A percentile compares a stretch with the other conserved stretches of the same genome.
Conservation (phyloP, 53 echinoderm and acorn worm genomes). For the Crossaster papposus region DNA sequence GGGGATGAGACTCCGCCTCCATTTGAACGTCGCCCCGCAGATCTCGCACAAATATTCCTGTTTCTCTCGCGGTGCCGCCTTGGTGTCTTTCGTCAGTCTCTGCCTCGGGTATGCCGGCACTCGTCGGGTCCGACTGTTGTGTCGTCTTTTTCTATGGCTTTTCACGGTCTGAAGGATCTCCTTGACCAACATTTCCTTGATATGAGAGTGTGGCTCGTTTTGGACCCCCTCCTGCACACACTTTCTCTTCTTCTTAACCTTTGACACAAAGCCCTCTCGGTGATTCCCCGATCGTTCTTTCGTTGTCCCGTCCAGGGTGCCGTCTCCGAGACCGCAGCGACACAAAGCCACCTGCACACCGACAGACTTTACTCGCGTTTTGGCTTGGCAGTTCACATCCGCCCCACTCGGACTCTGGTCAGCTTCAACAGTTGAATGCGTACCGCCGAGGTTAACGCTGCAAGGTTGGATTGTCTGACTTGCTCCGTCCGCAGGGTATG, state of each 20-base stretch:
- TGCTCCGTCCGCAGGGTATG: neutral
- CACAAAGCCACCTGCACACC: slow-evolving; percentile 44
- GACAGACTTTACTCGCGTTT: neutral
- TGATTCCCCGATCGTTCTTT: neutral
- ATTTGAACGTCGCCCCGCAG: slow-evolving; percentile 46
- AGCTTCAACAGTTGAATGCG: neutral
- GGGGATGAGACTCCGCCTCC: slow-evolving; percentile 49
- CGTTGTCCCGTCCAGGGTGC: neutral
- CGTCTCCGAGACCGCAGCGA: neutral
- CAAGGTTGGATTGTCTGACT: neutral
- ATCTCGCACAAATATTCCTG: slow-evolving; percentile 50
- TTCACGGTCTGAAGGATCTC: neutral
- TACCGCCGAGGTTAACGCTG: neutral
- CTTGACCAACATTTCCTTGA: neutral
- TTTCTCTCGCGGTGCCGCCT: slow-evolving; percentile 39
- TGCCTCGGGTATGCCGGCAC: neutral
- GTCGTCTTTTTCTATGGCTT: neutral
- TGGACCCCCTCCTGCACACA: neutral
- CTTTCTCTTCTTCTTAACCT: slow-evolving; percentile 27
- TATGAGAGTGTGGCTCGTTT: neutral
- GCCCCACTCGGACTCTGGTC: neutral
- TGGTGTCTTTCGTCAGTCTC: slow-evolving; percentile 18
- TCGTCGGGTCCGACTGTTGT: neutral
- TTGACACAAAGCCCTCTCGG: slow-evolving; percentile 15
- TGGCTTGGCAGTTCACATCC: slow-evolving; percentile 1